Conservation (phyloP, 2,888 invertebrate species). For the Lissocephala sabroskyi region DNA sequence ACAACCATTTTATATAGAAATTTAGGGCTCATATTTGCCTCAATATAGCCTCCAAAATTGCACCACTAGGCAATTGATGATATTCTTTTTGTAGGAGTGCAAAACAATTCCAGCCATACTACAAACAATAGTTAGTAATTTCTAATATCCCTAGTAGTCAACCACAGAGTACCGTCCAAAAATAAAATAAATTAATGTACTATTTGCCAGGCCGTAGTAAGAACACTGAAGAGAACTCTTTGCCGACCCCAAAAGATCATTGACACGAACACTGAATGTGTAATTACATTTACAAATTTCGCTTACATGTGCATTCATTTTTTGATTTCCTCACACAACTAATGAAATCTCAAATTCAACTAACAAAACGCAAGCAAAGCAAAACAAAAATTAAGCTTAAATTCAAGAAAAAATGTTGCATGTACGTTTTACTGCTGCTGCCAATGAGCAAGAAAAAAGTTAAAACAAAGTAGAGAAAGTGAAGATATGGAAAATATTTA, state of each 20-base stretch:
- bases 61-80: too few species aligned
- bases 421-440: conserved; percentile 15
- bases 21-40: too few species aligned
- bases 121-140: too few species aligned
- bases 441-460: conserved; percentile 6
- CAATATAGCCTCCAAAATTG: too few species aligned
- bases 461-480: not conserved
- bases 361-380: not conserved
- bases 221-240: too few species aligned
- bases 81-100: too few species aligned
- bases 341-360: not conserved
- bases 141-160: too few species aligned
- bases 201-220: too few species aligned
- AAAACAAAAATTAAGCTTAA: conserved; percentile 5
- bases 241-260: conserved; percentile 13
- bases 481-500: conserved; percentile 22
- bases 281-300: conserved; percentile 20
- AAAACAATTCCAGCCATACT: too few species aligned
- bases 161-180: too few species aligned
- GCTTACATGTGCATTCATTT: conserved; percentile 27
- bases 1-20: too few species aligned
- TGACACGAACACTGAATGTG: conserved; percentile 16
- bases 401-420: conserved; percentile 8
- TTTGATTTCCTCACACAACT: conserved; percentile 9
- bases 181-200: too few species aligned